Evolutionary conservation across 2,888 invertebrate species (phyloP).

Genomic region (Synergus umbraculus): DNA sequence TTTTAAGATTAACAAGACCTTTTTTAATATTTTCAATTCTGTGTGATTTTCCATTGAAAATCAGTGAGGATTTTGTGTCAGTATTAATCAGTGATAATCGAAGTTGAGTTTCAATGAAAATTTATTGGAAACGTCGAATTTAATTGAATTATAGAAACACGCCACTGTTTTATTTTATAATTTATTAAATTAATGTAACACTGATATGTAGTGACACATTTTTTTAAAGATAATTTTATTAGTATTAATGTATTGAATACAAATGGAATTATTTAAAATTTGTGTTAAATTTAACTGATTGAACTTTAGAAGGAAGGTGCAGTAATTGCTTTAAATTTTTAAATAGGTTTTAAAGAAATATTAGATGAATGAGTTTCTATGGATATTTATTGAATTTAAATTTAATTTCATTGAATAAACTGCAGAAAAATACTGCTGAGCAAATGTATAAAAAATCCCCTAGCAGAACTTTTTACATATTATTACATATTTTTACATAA

Average conservation of each 20-base stretch:
- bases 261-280: neutral
- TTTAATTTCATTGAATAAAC: neutral
- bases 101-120: neutral
- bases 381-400: neutral
- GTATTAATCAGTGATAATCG: neutral
- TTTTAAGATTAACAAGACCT: neutral
- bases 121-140: neutral
- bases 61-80: neutral
- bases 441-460: neutral
- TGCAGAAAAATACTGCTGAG: neutral
- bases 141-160: too few relatives aligned
- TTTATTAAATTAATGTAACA: too few relatives aligned
- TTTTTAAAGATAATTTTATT: too few relatives aligned
- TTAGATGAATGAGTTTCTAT: neutral
- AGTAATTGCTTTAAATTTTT: too few relatives aligned
- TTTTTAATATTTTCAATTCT: neutral
- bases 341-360: too few relatives aligned
- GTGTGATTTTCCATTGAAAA: neutral
- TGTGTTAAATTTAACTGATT: neutral
- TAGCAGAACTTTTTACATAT: neutral
- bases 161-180: too few relatives aligned
- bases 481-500: neutral
- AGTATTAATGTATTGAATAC: too few relatives aligned
- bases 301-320: neutral
- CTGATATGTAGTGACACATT: neutral